These are phyloP conservation scores for Maconellicoccus hirsutus DNA, from an alignment of 1,140 invertebrate genomes.

Conservation along the genomic window DNA sequence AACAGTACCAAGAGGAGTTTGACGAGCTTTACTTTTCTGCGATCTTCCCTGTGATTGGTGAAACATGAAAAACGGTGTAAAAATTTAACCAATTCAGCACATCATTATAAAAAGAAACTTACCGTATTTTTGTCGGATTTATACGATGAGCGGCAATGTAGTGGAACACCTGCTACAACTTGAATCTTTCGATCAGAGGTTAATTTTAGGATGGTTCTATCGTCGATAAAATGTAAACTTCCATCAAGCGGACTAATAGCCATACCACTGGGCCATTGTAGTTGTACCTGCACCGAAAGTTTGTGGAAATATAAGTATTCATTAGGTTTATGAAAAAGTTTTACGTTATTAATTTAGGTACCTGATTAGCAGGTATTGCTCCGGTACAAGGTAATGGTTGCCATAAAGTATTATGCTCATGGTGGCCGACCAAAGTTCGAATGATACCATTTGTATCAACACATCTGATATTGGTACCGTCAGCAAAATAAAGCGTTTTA, in stretches of 20 bases:
- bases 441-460: slow-evolving; percentile 87
- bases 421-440: slow-evolving; percentile 83
- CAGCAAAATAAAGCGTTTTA: slow-evolving; percentile 86
- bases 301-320: too few relatives aligned
- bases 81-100: too few relatives aligned
- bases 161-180: slow-evolving; percentile 78
- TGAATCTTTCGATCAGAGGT: slow-evolving; percentile 82
- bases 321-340: too few relatives aligned
- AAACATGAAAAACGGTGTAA: too few relatives aligned
- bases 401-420: slow-evolving; percentile 84
- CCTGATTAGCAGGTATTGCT: slow-evolving; percentile 57
- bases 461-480: slow-evolving; percentile 83
- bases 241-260: slow-evolving; percentile 87
- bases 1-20: slow-evolving; percentile 58
- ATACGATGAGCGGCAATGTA: slow-evolving; percentile 59
- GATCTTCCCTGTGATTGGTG: slow-evolving; percentile 27
- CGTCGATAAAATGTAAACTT: slow-evolving; percentile 88
- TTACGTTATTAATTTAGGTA: slow-evolving; percentile 28
- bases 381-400: slow-evolving; percentile 73
- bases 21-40: slow-evolving; percentile 34
- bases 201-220: slow-evolving; percentile 80
- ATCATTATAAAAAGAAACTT: background rate
- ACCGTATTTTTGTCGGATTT: slow-evolving; percentile 31
- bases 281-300: slow-evolving; percentile 56
- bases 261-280: slow-evolving; percentile 91